A percentile compares a stretch with the other conserved stretches of the same genome.
These are phyloP conservation scores for Osmerus eperlanus DNA, from an alignment of 2,113 vertebrate genomes.

Conservation along the genomic window DNA sequence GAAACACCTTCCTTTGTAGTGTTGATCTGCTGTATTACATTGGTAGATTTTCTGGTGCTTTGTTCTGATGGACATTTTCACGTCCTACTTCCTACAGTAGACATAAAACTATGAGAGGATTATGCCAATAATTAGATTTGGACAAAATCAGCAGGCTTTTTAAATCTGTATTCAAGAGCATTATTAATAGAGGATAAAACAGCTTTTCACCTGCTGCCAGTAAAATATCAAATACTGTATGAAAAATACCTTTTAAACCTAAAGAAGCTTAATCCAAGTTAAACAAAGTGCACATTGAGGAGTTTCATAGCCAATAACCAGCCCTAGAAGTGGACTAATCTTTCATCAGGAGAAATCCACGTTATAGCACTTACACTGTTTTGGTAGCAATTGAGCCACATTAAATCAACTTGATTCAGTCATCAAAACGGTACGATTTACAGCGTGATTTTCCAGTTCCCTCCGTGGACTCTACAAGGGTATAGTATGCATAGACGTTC, in stretches of 20 bases:
- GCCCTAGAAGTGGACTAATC: conserved; percentile 26
- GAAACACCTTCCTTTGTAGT: too few relatives aligned
- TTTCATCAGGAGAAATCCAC: conserved; percentile 45
- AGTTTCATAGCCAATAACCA: conserved; percentile 42
- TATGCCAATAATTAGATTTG: not conserved
- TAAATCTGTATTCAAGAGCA: conserved; percentile 17
- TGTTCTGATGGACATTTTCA: too few relatives aligned
- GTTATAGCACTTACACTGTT: conserved; percentile 40
- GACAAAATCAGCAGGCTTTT: not conserved
- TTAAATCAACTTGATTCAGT: conserved; percentile 48
- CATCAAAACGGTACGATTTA: conserved; percentile 26
- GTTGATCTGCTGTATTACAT: too few relatives aligned
- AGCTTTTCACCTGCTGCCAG: conserved; percentile 18
- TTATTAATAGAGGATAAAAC: conserved; percentile 9
- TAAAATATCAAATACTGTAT: conserved; percentile 25
- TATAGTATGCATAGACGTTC: not conserved
- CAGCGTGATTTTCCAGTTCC: conserved; percentile 33
- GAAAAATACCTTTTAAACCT: conserved; percentile 36
- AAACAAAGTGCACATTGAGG: conserved; percentile 48
- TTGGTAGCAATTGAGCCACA: conserved; percentile 43
- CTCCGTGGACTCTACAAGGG: conserved; percentile 6
- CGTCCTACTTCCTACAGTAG: too few relatives aligned
- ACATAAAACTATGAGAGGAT: too few relatives aligned
- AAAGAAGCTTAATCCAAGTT: conserved; percentile 37
- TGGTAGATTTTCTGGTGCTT: too few relatives aligned